Base-by-base conservation (phyloP, 2,888 invertebrate species). In the Agonopterix heracliana region DNA sequence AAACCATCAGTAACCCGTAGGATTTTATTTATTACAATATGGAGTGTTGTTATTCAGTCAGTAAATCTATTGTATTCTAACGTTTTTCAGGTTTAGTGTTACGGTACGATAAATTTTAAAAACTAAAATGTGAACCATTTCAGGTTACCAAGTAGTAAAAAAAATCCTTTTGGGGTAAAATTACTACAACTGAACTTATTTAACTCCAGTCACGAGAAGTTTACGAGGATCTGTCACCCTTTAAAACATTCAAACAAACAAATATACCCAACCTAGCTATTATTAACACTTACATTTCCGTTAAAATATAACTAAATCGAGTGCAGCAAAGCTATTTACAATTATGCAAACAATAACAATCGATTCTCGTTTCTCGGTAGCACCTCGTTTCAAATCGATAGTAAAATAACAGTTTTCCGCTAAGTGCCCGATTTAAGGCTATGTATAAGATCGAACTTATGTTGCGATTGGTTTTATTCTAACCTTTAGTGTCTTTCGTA, bases 271-370 rank as follows among this genome's bases (percentile, higher is more conserved):
- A 26, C 26, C 5, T 26, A 5, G 5, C 5, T 5, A 5, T 17
- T 17, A 17, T 17, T 26, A 26, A 26, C 26, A 26, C 26, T 26
- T 26, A 26, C 26, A 26, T 56, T 62, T 60, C 59, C 52, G 51
- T 61, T 55, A 58, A 63, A 63, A 60, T 56, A 58, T 57, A 63
- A 58, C 57, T 55, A 60, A 55, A 58, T 59, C 46, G 52, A 51
- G 48, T 14, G 44, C 45, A 47, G 53, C 51, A 53, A 54, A 49
- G 43, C 54, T 73, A 71, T 75, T 74, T 77, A 72, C 70, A 68
- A 64, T 67, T 52, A 53, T 50, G 49, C 47, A 43, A 60, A 67
- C 63, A 73, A 74, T 70, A 76, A 74, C 68, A 74, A 48, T 62
- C 51, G 56, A 49, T 75, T 51, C 50, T 46, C 43, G 41, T 46